Conservation (phyloP, 2,797 vertebrate genomes). For the Oreonectes daqikongensis region DNA sequence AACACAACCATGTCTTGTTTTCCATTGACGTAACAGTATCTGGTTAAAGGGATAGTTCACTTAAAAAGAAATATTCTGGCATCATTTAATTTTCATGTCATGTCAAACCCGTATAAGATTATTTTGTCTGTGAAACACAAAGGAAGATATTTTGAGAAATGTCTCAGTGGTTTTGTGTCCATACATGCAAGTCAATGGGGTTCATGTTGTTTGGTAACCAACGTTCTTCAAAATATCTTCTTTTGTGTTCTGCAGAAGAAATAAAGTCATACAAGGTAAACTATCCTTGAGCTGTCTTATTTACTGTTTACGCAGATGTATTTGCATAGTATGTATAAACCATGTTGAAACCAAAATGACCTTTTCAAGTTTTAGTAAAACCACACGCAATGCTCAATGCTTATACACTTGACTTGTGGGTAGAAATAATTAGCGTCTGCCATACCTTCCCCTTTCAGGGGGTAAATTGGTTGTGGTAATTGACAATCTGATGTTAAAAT, state of each 20-base stretch:
- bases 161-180: no score
- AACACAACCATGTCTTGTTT: neutral
- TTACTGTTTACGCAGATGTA: neutral
- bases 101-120: no score
- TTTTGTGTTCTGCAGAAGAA: no score
- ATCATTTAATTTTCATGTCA: no score
- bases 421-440: constrained; percentile 36
- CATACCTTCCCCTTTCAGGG: constrained; percentile 27
- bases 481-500: constrained; percentile 42
- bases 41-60: neutral
- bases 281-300: neutral
- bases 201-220: no score
- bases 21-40: neutral
- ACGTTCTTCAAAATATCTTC: no score
- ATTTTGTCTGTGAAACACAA: no score
- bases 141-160: no score
- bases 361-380: neutral
- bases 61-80: neutral
- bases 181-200: no score
- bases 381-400: neutral
- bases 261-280: no score
- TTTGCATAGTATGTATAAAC: neutral
- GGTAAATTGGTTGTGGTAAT: constrained; percentile 45
- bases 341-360: neutral
- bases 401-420: neutral